phyloP scores from a whole-genome alignment of 2,797 vertebrate species.

The Argyrosomus regius region DNA sequence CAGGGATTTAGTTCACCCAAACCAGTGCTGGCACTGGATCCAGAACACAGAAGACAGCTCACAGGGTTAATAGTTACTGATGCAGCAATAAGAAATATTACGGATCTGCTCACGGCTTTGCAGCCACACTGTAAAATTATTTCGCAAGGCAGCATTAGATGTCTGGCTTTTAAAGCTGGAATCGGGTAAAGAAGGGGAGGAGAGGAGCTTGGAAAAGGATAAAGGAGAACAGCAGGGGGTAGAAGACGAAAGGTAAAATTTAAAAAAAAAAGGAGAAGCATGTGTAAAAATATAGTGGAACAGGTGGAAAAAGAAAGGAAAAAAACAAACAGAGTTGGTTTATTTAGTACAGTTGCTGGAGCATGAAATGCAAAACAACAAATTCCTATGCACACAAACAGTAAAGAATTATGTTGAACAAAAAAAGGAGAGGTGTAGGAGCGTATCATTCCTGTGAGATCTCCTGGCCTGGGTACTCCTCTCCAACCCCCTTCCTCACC shows the following conservation, averaged over 20 bases:
- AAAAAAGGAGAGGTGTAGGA: neutral
- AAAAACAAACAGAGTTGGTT: slow-evolving; percentile 1
- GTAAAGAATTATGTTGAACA: slow-evolving; percentile 27
- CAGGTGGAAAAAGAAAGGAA: neutral
- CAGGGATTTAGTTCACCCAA: slow-evolving; percentile 37
- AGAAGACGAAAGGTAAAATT: slow-evolving; percentile 3
- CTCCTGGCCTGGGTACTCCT: slow-evolving; percentile 16
- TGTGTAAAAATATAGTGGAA: slow-evolving; percentile 25
- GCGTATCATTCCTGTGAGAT: slow-evolving; percentile 17
- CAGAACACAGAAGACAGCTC: slow-evolving; percentile 45
- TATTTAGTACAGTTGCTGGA: slow-evolving; percentile 21
- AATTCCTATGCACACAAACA: slow-evolving; percentile 19
- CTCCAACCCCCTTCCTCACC: neutral
- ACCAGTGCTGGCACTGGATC: slow-evolving; percentile 22
- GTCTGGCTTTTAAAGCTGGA: slow-evolving; percentile 31
- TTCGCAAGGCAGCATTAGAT: slow-evolving; percentile 17
- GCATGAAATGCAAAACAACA: slow-evolving; percentile 57
- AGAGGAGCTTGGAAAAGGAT: slow-evolving; percentile 17
- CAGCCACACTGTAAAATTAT: slow-evolving; percentile 30
- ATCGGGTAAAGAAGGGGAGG: slow-evolving; percentile 18
- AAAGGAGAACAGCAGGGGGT: neutral
- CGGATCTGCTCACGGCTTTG: slow-evolving; percentile 50
- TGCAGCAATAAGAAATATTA: slow-evolving; percentile 57
- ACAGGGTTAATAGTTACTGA: slow-evolving; percentile 55
- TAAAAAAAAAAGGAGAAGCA: neutral